Conservation (phyloP, 2,797 vertebrate species). For the Gallinago nigripennis region DNA sequence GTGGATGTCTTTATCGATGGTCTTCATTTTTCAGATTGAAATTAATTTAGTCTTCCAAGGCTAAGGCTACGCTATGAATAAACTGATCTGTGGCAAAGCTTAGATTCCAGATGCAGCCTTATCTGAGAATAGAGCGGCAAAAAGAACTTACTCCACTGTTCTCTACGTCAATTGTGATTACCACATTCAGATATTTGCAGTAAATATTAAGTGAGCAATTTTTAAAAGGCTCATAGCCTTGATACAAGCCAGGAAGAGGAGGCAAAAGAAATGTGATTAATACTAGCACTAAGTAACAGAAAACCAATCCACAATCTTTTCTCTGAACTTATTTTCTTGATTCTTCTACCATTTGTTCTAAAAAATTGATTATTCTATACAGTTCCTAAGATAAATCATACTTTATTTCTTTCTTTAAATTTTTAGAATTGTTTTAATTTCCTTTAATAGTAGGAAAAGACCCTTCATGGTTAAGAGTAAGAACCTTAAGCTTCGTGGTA, state of each 20-base stretch:
- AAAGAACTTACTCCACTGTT: background rate
- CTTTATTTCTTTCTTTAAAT: background rate
- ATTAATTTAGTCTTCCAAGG: background rate
- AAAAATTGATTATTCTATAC: background rate
- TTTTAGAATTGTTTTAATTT: too few species aligned
- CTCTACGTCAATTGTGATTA: background rate
- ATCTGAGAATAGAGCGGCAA: background rate
- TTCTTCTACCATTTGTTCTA: background rate
- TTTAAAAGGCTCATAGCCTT: background rate
- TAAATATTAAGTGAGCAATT: background rate
- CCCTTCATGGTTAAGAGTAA: background rate
- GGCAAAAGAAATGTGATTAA: background rate
- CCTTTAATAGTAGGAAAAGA: background rate
- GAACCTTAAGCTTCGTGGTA: background rate
- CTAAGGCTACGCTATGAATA: background rate
- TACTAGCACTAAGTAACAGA: background rate
- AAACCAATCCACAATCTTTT: background rate
- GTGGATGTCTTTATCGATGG: slow-evolving; percentile 53
- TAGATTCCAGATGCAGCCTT: background rate
- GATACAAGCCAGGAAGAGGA: background rate
- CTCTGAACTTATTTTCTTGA: background rate
- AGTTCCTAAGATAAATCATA: background rate
- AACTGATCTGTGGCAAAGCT: background rate
- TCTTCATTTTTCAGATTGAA: background rate
- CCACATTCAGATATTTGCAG: background rate